A percentile compares a stretch with the other conserved stretches of the same genome.
phyloP scores from a whole-genome alignment of 2,113 vertebrate genomes.

The Trogon surrucura region DNA sequence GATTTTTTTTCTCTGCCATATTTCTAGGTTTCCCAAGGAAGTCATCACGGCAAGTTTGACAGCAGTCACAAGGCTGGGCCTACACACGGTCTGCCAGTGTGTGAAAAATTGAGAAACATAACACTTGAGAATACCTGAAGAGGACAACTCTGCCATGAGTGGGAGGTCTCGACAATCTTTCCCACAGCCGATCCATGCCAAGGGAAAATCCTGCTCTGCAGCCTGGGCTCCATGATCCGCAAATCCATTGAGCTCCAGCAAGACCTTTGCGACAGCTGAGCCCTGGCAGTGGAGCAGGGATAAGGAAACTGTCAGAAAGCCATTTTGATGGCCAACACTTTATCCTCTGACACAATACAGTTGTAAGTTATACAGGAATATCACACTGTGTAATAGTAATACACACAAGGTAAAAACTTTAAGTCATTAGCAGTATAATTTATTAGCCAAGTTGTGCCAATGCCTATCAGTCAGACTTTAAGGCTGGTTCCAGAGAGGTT shows the following conservation, averaged over 20 bases:
- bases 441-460: slow-evolving; percentile 36
- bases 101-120: not conserved
- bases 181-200: not conserved
- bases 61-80: not conserved
- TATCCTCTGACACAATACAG: not conserved
- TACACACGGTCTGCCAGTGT: rapidly evolving
- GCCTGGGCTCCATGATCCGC: not conserved
- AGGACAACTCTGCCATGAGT: not conserved
- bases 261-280: not conserved
- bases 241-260: not conserved
- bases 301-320: slow-evolving; percentile 33
- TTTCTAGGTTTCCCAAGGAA: not conserved
- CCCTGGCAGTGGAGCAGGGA: not conserved
- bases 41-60: not conserved
- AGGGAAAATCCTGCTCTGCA: not conserved
- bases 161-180: not conserved
- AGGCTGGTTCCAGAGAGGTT: slow-evolving; percentile 4
- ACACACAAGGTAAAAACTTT: slow-evolving; percentile 18
- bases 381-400: not conserved
- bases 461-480: slow-evolving; percentile 25
- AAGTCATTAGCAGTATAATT: slow-evolving; percentile 40
- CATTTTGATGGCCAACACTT: not conserved
- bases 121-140: not conserved
- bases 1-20: not conserved
- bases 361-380: slow-evolving; percentile 18